Evolutionary conservation across 2,113 vertebrate species (phyloP), one percentile per base, ranked within the genome.

Genomic region (Noctilio leporinus): DNA sequence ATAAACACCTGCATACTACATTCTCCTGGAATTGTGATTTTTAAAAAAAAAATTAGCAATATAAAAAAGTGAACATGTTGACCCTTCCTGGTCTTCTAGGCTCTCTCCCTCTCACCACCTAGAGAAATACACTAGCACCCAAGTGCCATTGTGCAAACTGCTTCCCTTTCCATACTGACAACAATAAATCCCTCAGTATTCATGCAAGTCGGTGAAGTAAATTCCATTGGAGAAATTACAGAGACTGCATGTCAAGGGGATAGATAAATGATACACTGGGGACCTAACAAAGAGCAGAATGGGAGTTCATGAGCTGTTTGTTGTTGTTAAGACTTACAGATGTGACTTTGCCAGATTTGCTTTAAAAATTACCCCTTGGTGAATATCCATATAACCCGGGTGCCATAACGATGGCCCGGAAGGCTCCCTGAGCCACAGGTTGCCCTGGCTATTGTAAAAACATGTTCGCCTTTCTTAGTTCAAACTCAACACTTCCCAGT

Each of bases 241-340:
- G 89, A 49, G 90, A 70, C 40, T 64, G 89, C 65, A 55, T 91
- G 81, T 75, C 92, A 86, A 49, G 96, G 95, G 92, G 90, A 82
- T 77, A 65, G 89, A 95, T 57, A 90, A 97, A 96, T 40, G 92
- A 93, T n/a, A 81, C 96, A 59, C 91, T 59, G 1, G 96, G 91
- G 57, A 83, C 65, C 15, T 69, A 2, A 53, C 51, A 64, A 87
- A 96, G 30, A 76, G 90, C 3, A 10, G 86, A 93, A 4, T 10
- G 95, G 53, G 96, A 98, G 11, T 45, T 92, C 89, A 59, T 91
- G 88, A 2, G 6, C 67, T 97, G 95, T 91, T 97, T 95, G 85
- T 77, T 91, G 94, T 65, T 96, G 81, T 77, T 96, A 90, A 97
- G 94, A 8, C 40, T 53, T 53, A 78, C 19, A 19, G 16, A 6